Evolutionary conservation across 2,797 vertebrate species (phyloP), one percentile per base, ranked within the genome.

Genomic region (Leuciscus waleckii): DNA sequence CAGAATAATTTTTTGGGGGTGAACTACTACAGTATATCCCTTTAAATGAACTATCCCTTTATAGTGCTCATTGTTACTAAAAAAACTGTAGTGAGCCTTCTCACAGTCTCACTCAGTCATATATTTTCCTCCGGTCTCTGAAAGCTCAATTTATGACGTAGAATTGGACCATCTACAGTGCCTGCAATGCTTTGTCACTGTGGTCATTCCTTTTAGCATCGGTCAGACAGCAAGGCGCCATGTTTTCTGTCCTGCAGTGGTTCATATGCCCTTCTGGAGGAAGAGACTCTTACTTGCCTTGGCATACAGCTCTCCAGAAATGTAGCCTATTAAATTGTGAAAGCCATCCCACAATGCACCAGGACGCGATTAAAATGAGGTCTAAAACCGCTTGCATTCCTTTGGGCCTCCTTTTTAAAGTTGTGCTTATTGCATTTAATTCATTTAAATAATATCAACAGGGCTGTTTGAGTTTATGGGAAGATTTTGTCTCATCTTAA

Each of bases 401-500:
- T 91, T 54, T 85, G 61, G 58, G 86, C 73, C 51, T 73, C 75
- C 35, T 82, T 82, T 87, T 89, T 70, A 75, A 51, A 76, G 39
- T 75, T 58, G 26, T 73, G 85, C 82, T 88, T 88, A 88, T 83
- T 87, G 88, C 88, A 86, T 90, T 91, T 63, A 86, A 88, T 89
- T 89, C 88, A 65, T 73, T 75, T 88, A 79, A 78, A 87, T 80
- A 83, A 87, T 85, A 49, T 43, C 86, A 89, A 90, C 89, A 86
- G 68, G 51, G 29, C 83, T 21, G 79, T 86, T 85, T 89, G 43
- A 81, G 89, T 85, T 84, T 79, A 46, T 68, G 71, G 85, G 68
- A 75, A 69, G 69, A 88, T 87, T 69, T 43, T 74, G 80, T 79
- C 77, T 88, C 76, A 81, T 79, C 76, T 88, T 90, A 83, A 67